phyloP scores from a whole-genome alignment of 2,888 invertebrate species.

The Tipula helvola region DNA sequence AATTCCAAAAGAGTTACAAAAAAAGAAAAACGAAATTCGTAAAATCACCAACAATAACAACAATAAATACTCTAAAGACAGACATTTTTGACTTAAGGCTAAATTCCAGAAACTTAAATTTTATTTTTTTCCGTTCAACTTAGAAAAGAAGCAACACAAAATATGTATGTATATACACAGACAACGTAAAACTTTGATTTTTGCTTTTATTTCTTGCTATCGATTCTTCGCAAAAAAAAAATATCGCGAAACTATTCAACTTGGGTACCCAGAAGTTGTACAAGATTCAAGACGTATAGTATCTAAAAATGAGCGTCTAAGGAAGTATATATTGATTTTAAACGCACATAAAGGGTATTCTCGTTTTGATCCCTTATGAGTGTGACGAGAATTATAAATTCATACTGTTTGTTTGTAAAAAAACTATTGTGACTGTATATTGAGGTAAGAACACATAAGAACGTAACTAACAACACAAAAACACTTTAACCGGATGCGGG shows the following conservation, averaged over 20 bases:
- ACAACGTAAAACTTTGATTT: not conserved
- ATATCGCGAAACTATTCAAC: not conserved
- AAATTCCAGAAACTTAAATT: not conserved
- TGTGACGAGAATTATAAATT: not conserved
- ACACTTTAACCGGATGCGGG: not conserved
- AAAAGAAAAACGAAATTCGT: not conserved
- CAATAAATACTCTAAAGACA: not conserved
- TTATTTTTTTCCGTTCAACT: not conserved
- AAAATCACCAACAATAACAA: not conserved
- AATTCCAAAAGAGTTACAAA: not conserved
- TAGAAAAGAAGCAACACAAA: not conserved
- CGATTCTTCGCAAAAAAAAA: not conserved
- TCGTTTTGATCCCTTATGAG: not conserved
- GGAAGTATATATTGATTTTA: not conserved
- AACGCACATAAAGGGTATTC: not conserved
- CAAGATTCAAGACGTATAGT: not conserved
- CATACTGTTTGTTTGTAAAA: not conserved
- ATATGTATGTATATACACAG: not conserved
- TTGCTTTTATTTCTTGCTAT: not conserved
- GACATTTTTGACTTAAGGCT: conserved; percentile 4
- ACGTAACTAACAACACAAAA: not conserved
- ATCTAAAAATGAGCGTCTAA: not conserved
- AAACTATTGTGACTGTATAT: not conserved
- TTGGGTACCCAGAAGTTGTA: not conserved
- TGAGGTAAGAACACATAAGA: not conserved